Conservation (phyloP, 2,113 vertebrate species). For the Oreocharis arfaki region DNA sequence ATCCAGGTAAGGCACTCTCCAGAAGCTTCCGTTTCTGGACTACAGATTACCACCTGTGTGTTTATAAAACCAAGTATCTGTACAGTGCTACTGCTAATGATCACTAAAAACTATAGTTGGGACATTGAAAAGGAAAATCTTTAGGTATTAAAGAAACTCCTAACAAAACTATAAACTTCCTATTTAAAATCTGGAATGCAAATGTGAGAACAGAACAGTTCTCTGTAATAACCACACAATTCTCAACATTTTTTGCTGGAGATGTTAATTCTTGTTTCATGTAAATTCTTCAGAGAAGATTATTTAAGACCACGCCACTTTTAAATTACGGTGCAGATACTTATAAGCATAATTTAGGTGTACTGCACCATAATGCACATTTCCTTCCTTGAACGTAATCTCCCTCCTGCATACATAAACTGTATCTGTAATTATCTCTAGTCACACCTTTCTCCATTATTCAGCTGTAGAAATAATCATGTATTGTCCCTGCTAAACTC, state of each 20-base stretch:
- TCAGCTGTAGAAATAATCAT: background rate
- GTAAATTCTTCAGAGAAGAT: slow-evolving; percentile 24
- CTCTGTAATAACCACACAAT: background rate
- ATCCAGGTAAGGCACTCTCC: background rate
- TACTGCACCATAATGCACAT: background rate
- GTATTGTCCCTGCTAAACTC: background rate
- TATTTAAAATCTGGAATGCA: background rate
- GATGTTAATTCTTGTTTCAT: background rate
- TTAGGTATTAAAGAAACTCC: background rate
- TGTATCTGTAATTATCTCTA: background rate
- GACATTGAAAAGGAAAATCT: background rate
- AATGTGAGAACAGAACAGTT: background rate
- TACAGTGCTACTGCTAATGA: background rate
- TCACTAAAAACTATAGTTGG: background rate
- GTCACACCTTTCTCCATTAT: background rate
- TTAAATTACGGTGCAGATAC: background rate
- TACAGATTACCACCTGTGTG: background rate
- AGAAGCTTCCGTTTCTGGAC: background rate
- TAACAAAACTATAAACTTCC: background rate
- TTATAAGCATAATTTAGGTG: background rate
- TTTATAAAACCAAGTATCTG: background rate
- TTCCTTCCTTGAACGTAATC: background rate
- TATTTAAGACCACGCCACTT: background rate
- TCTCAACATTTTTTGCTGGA: background rate
- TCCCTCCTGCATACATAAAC: background rate